Evolutionary conservation across 2,888 invertebrate species (phyloP), one percentile per base, ranked within the genome.

Genomic region (Sinelater perroti): DNA sequence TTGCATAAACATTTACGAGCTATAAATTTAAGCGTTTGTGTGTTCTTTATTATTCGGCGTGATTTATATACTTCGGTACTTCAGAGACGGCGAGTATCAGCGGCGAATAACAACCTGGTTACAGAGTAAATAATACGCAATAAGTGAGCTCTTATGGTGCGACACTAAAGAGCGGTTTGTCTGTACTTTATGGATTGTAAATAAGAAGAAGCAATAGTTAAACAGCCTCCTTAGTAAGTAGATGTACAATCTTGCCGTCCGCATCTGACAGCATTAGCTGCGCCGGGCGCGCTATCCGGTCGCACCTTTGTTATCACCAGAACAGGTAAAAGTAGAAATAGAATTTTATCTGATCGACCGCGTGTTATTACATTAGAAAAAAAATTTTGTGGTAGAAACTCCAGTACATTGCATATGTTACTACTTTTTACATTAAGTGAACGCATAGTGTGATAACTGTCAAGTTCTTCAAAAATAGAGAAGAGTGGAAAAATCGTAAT

Each of bases 11-110:
- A 63, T 66, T 68, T 67, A 68, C 62, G 66, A 61, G 59, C 68
- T 55, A 67, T 68, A 68, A 68, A 68, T 68, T 66, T 68, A 60
- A 66, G 57, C 64, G 66, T 67, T 63, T 67, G 67, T 67, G 63
- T 66, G 66, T 61, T 61, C 59, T 63, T 63, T 61, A 63, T 63
- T 63, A 63, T 63, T 57, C 57, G 42, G 57, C 38, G 49, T 63
- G 63, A 63, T 63, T 63, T 63, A 63, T 61, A 50, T 52, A 53
- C 63, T 59, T 59, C 58, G 61, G 59, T 54, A 51, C 61, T 61
- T 56, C 60, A 60, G 51, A 60, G 55, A 59, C 59, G 54, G 40
- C 35, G 55, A 56, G 40, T 56, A 60, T 60, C 60, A 47, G 56
- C 52, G 55, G 56, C 55, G 42, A 51, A 60, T 56, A 60, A 60